phyloP scores from a whole-genome alignment of 2,888 invertebrate species.

The Hermaeophaga mercurialis region DNA sequence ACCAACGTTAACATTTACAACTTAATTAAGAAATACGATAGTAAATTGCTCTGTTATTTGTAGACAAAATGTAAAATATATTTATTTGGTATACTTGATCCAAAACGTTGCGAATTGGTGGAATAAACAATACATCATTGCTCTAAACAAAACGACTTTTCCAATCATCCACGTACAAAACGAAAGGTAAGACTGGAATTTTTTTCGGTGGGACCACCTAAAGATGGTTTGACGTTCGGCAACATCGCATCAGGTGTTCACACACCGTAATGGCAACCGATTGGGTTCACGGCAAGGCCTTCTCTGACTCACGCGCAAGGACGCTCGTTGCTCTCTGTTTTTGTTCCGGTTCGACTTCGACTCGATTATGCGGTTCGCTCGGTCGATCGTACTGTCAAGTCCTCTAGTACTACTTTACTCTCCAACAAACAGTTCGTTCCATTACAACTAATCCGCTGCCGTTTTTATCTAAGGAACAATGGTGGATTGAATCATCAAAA shows the following conservation, averaged over 20 bases:
- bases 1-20: too few species aligned
- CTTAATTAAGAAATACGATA: too few species aligned
- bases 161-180: too few species aligned
- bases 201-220: background rate
- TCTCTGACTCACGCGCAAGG: slow-evolving; percentile 55
- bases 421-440: slow-evolving; percentile 5
- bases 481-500: too few species aligned
- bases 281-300: slow-evolving; percentile 49
- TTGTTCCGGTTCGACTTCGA: slow-evolving; percentile 46
- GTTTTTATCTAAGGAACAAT: background rate
- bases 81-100: too few species aligned
- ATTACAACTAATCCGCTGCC: background rate
- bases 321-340: slow-evolving; percentile 53
- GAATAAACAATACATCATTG: too few species aligned
- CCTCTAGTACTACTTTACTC: background rate
- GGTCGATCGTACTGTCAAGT: background rate
- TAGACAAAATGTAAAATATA: too few species aligned
- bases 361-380: slow-evolving; percentile 28
- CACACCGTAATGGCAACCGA: slow-evolving; percentile 27
- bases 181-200: too few species aligned
- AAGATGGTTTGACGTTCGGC: slow-evolving; percentile 17
- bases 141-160: too few species aligned
- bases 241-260: slow-evolving; percentile 30
- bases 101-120: too few species aligned
- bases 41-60: too few species aligned